Evolutionary conservation across 2,797 vertebrate species (phyloP), one percentile per base, ranked within the genome.

Genomic region (Enteromius argenteus): DNA sequence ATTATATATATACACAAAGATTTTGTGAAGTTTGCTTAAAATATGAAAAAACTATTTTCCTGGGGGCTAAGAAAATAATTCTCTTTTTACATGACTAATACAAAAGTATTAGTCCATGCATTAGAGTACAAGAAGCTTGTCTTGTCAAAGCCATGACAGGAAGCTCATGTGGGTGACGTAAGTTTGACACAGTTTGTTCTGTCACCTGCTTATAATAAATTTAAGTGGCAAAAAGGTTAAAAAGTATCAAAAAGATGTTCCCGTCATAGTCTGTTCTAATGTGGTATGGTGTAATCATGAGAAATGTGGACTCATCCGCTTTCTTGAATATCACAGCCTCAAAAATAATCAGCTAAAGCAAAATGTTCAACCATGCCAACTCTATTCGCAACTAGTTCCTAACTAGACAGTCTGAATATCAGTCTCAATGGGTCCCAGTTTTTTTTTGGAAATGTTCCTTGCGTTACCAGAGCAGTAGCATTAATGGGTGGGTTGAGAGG

Each of bases 401-500:
- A 82, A 86, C n/a, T 74, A 80, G 49, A 68, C 62, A 30, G 51
- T 58, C 56, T 67, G 35, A 58, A 69, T 76, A 58, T 69, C 51
- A 60, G 64, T 56, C 68, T 68, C 72, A 56, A 14, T 60, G 75
- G 83, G 35, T 86, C 83, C 79, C 44, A 80, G 82, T 80, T n/a
- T n/a, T n/a, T n/a, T 80, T 88, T 85, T 58, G 30, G 60, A 81
- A 79, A 64, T 49, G 69, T 83, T 66, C 67, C 53, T 68, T 76
- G 75, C 68, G 71, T 79, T 80, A 87, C 68, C 76, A 53, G 68
- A 86, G 78, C 83, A 85, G 64, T 60, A 84, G 84, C 85, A 86
- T 86, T 82, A 88, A 84, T 79, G 71, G 81, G 53, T 84, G 79
- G 46, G 85, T 86, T 83, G 85, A 86, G 88, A 51, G 67, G 88